Evolutionary conservation across 2,888 invertebrate genomes (phyloP).

Genomic region (Myathropa florea): DNA sequence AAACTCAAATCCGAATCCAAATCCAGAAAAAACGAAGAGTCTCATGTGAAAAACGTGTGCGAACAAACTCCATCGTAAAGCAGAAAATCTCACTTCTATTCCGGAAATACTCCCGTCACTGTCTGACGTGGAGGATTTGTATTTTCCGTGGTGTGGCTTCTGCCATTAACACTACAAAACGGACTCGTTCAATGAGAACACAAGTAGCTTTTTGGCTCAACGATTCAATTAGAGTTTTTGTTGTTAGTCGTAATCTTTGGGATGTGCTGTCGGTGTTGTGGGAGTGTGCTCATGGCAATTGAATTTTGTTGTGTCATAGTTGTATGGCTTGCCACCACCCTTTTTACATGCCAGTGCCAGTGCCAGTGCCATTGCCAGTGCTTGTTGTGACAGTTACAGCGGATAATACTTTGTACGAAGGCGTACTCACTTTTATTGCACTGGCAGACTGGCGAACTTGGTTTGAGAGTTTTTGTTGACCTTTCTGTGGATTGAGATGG

Average conservation of each 20-base stretch:
- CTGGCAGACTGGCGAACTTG: background rate
- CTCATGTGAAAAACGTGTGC: background rate
- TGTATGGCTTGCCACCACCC: background rate
- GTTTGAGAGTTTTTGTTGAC: background rate
- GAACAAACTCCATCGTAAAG: background rate
- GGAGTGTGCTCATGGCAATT: background rate
- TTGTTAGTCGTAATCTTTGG: background rate
- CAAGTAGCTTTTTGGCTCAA: background rate
- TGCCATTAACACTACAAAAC: background rate
- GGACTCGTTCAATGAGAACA: background rate
- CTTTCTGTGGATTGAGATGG: background rate
- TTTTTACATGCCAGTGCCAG: too few species aligned
- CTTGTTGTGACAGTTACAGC: background rate
- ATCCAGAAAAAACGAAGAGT: background rate
- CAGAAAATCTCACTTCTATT: background rate
- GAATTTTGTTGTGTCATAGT: background rate
- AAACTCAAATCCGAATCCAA: background rate
- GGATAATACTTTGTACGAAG: background rate
- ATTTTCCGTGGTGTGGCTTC: background rate
- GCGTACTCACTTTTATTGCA: background rate
- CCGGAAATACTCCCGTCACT: background rate
- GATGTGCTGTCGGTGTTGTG: too few species aligned
- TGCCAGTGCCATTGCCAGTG: too few species aligned
- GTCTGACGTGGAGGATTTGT: background rate
- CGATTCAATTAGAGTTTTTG: background rate